These are phyloP conservation scores for Tetramorium alpestre DNA, from an alignment of 1,140 invertebrate species.

Conservation along the genomic window DNA sequence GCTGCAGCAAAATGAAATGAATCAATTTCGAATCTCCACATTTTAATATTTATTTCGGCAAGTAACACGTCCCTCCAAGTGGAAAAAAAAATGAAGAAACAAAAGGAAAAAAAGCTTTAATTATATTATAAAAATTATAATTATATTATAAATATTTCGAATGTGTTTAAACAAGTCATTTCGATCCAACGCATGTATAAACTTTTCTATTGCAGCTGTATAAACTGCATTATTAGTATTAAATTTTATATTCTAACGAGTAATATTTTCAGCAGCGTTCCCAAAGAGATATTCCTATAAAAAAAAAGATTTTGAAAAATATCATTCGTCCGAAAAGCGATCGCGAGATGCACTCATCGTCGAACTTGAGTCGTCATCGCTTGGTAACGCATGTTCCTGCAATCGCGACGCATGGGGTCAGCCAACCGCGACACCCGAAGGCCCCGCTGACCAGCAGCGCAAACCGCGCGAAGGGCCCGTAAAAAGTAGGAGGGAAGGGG, in stretches of 20 bases:
- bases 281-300: not conserved
- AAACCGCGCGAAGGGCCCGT: conserved; percentile 48
- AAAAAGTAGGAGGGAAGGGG: conserved; percentile 48
- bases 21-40: not conserved
- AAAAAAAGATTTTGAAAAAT: not conserved
- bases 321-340: not conserved
- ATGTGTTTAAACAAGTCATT: not conserved
- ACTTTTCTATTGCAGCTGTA: not conserved
- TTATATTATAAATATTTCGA: not conserved
- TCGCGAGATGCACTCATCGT: not conserved
- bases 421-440: conserved; percentile 22
- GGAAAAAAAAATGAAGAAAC: not conserved
- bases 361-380: conserved; percentile 36
- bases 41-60: not conserved
- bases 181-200: not conserved
- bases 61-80: too few species aligned
- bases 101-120: not conserved
- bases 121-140: not conserved
- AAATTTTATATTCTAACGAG: not conserved
- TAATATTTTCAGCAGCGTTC: not conserved
- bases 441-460: conserved; percentile 47
- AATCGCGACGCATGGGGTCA: conserved; percentile 33
- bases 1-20: not conserved
- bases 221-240: not conserved
- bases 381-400: conserved; percentile 29